Conservation (phyloP, 2,888 invertebrate genomes). For the Emesis russula region DNA sequence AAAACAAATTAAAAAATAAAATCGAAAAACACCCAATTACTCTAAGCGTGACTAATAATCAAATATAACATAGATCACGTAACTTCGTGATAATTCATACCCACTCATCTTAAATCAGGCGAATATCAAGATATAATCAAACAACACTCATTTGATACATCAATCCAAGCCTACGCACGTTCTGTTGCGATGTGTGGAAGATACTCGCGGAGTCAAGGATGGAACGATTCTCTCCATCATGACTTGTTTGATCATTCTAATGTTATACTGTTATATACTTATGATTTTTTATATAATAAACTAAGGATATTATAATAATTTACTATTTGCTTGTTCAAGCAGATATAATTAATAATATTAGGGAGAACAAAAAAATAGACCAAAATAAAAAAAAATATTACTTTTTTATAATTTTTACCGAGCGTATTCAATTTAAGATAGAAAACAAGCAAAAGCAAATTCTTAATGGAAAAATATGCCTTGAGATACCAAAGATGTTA, state of each 20-base stretch:
- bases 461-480: no score
- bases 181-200: constrained; percentile 21
- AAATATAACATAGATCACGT: constrained; percentile 65
- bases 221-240: neutral
- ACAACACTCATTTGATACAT: constrained; percentile 88
- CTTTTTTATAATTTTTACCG: no score
- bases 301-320: no score
- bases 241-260: neutral
- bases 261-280: neutral
- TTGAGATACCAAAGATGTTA: no score
- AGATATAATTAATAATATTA: no score
- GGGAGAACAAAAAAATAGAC: no score
- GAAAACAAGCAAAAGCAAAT: no score
- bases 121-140: constrained; percentile 88
- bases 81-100: constrained; percentile 86
- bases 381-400: no score
- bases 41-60: constrained; percentile 24
- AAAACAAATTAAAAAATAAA: constrained; percentile 44
- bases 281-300: no score
- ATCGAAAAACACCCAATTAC: constrained; percentile 9
- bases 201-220: constrained; percentile 9
- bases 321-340: no score
- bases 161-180: constrained; percentile 90
- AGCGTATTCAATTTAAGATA: no score
- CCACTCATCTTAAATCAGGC: constrained; percentile 72